Evolutionary conservation across 2,888 invertebrate genomes (phyloP), one percentile per base, ranked within the genome.

Genomic region (Tuberolachnus salignus): DNA sequence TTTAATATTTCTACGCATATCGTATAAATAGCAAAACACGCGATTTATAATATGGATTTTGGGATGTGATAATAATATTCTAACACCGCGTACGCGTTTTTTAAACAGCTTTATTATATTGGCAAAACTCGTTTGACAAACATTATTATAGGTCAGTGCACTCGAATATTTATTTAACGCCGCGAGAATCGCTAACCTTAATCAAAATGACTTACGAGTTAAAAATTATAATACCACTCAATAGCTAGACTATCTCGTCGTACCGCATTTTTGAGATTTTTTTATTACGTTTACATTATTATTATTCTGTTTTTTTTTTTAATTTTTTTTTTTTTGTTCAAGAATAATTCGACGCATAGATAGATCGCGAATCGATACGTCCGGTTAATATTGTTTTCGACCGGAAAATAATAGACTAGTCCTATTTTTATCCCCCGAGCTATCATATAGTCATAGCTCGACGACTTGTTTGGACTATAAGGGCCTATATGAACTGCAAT

Each of bases 81-180:
- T 51, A 51, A 67, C 42, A 44, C 19, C 0, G 9, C 14, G 19
- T 19, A 0, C 8, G 13, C 1, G 13, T 44, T 44, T 19, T 63
- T 26, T 49, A 23, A 66, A 66, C 66, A 23, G 49, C 10, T 66
- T 34, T 16, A 13, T 21, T 44, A 64, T 44, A 64, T 49, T 21
- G 23, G 49, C 49, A 21, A 55, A 70, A 70, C 70, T 55, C 70
- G 70, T 70, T 70, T 70, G 55, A 55, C 21, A 70, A 57, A 44
- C 55, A 69, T 69, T 55, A 34, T 34, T 34, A 34, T 34, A 14
- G 70, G 55, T 70, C 70, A 70, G 42, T 44, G 70, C 70, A 70
- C 70, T 21, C 66, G 10, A 23, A 66, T 23, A 26, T 55, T 10
- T 46, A 11, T 63, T 23, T 11, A n/a, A n/a, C 14, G 23, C 49